Conservation (phyloP, 2,888 invertebrate genomes). For the Lochmaea capreae region DNA sequence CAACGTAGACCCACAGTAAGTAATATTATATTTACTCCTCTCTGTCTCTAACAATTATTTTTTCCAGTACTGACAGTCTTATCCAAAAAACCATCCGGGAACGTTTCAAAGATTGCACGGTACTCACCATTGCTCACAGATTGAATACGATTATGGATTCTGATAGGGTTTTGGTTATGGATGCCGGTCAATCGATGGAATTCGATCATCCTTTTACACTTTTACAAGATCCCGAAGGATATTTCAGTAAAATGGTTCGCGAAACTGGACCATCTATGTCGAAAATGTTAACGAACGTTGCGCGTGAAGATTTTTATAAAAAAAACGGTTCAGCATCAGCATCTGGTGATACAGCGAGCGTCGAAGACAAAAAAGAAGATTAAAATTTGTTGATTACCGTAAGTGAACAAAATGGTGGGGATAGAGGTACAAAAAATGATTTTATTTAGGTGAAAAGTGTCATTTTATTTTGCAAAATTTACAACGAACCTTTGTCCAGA, state of each 20-base stretch:
- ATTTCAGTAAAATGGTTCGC: conserved; percentile 61
- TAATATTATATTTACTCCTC: conserved; percentile 2
- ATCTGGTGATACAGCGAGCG: neutral
- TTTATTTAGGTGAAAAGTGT: too few relatives aligned
- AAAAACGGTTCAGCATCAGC: conserved; percentile 20
- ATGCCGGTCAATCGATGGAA: conserved; percentile 68
- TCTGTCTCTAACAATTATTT: neutral
- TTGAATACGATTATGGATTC: conserved; percentile 89
- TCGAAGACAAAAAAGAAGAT: conserved; percentile 1
- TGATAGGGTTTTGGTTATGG: conserved; percentile 75
- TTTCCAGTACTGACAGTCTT: conserved; percentile 76
- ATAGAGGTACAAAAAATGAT: neutral
- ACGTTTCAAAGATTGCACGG: conserved; percentile 81
- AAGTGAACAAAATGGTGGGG: neutral
- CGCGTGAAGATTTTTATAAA: conserved; percentile 48
- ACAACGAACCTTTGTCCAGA: too few relatives aligned
- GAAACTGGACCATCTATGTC: conserved; percentile 61
- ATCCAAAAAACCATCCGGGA: conserved; percentile 81
- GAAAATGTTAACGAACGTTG: conserved; percentile 44
- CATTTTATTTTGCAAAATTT: too few relatives aligned
- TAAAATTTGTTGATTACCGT: neutral
- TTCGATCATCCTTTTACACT: conserved; percentile 68
- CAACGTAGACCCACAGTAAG: conserved; percentile 76
- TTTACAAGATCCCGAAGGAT: conserved; percentile 56
- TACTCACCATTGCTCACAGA: conserved; percentile 85